Evolutionary conservation across 2,797 vertebrate species (phyloP).

Genomic region (Pangasius sanitwongsei): DNA sequence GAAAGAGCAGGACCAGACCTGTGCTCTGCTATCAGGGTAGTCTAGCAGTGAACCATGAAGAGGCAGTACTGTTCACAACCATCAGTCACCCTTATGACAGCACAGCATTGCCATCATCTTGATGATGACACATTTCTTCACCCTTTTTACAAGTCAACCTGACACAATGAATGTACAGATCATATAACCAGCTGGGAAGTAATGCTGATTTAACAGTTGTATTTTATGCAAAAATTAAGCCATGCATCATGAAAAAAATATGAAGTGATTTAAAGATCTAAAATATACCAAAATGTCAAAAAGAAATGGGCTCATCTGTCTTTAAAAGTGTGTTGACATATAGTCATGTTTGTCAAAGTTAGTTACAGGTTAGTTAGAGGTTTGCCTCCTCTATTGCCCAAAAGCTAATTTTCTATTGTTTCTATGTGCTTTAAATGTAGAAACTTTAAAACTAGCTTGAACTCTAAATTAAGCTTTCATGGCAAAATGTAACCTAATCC

Average conservation of each 20-base stretch:
- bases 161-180: slow-evolving; percentile 21
- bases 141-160: slow-evolving; percentile 25
- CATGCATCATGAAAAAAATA: neutral
- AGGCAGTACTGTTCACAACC: slow-evolving; percentile 53
- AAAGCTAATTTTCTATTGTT: neutral
- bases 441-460: slow-evolving; percentile 67
- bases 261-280: neutral
- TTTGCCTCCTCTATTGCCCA: neutral
- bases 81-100: slow-evolving; percentile 55
- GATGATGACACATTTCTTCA: slow-evolving; percentile 51
- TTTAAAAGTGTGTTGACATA: slow-evolving; percentile 8
- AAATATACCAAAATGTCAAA: neutral
- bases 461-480: slow-evolving; percentile 68
- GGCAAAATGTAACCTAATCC: slow-evolving; percentile 70
- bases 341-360: neutral
- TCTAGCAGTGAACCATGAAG: slow-evolving; percentile 56
- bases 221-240: slow-evolving; percentile 24
- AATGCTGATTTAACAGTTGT: slow-evolving; percentile 3
- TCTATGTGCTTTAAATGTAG: slow-evolving; percentile 63
- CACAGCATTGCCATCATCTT: slow-evolving; percentile 49
- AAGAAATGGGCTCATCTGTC: neutral
- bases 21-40: slow-evolving; percentile 48
- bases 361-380: neutral
- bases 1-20: slow-evolving; percentile 57
- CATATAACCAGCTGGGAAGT: slow-evolving; percentile 6